Evolutionary conservation across 2,113 vertebrate species (phyloP).

Genomic region (Periophthalmodon schlosseri): DNA sequence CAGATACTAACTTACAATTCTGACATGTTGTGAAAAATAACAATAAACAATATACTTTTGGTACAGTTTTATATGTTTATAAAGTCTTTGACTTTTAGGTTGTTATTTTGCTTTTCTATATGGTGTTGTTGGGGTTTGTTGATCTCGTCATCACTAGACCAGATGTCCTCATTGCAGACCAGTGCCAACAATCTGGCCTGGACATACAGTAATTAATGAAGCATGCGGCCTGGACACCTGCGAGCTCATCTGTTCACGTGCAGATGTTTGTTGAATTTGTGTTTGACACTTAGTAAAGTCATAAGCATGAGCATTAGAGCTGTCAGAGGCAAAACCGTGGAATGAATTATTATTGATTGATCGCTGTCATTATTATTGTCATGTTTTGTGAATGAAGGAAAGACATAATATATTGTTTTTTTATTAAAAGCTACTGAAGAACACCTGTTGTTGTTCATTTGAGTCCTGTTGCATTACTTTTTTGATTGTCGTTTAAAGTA

Average conservation of each 20-base stretch:
- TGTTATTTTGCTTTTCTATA: background rate
- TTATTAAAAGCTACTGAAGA: background rate
- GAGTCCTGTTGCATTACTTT: background rate
- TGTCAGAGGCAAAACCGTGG: background rate
- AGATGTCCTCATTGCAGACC: conserved; percentile 45
- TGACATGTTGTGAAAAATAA: too few species aligned
- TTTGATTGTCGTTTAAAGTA: background rate
- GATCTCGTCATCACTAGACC: conserved; percentile 37
- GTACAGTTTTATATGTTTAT: too few species aligned
- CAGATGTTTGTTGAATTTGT: background rate
- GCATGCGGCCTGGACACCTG: conserved; percentile 30
- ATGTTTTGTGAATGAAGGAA: background rate
- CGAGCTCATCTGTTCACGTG: conserved; percentile 2
- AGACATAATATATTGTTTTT: background rate
- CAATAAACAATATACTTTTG: too few species aligned
- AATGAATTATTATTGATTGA: background rate
- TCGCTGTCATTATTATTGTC: background rate
- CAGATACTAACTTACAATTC: too few species aligned
- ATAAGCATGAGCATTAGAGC: background rate
- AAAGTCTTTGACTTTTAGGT: background rate
- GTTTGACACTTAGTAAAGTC: conserved; percentile 11
- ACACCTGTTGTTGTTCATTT: background rate
- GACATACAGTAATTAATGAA: conserved; percentile 46
- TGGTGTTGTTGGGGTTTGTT: conserved; percentile 1
- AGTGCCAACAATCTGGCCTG: conserved; percentile 52